Base-by-base conservation (phyloP, 2,888 invertebrate species). In the Philereme vetulata region DNA sequence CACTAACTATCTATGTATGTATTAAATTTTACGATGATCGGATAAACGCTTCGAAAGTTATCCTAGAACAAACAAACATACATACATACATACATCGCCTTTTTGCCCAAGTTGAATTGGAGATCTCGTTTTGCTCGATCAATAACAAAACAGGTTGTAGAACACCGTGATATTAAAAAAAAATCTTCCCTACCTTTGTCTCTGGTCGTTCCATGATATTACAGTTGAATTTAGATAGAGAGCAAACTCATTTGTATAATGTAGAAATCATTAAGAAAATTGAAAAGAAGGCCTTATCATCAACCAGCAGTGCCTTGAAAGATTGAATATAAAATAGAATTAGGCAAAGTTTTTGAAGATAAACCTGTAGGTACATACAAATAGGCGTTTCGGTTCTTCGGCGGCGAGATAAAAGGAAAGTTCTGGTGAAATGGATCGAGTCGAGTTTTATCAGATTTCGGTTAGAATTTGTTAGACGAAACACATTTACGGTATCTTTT, bases 371-470 rank as follows among this genome's bases (percentile, higher is more conserved):
- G 42, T 54, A 60, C 10, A 40, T 51, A 67, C 67, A 67, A 70
- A 70, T 72, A 63, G 64, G 63, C 71, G 66, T 71, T 67, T 62
- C 56, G 68, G 66, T 67, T 70, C 70, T 65, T 60, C 51, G 42
- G 55, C 52, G 62, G 56, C 52, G 56, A 71, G 72, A 72, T 71
- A 72, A 71, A 69, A 71, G 69, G 56, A 67, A 72, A 72, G 68
- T 72, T 72, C 42, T 62, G 55, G 50, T 58, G 61, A 59, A 72
- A 71, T 68, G 71, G 71, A 72, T 70, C 72, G 70, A 57, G 62
- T 45, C 54, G 67, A 68, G 73, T 74, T 73, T 78, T 77, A 77
- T 78, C 77, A 70, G 77, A 77, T 77, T 74, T 70, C 54, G 57
- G 63, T 65, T 60, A 53, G 71, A 72, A 75, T 75, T 77, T 76